Evolutionary conservation across 2,888 invertebrate species (phyloP), one percentile per base, ranked within the genome.

Genomic region (Dioctria linearis): DNA sequence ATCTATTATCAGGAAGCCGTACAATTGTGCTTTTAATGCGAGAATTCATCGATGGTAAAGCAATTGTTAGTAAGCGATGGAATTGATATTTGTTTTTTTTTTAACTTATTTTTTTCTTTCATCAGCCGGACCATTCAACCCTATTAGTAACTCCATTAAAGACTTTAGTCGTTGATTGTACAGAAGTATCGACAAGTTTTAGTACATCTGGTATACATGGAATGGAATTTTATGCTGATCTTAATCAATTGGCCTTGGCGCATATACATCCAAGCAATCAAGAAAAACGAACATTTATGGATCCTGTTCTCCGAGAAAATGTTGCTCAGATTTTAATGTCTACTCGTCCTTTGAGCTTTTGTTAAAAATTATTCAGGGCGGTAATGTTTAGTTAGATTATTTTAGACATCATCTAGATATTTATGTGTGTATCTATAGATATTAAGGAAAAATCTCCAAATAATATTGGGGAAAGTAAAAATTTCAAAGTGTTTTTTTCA

Each of bases 151-250:
- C 93, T 0, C 95, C 95, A 0, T 90, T 93, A n/a, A 91, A 91
- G 82, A 92, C 95, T 0, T 88, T 90, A 3, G 89, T 93, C 6
- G 91, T 96, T 63, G 93, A 93, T 82, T 94, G 94, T 84, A 93
- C 94, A 1, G 96, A 97, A 87, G 92, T 95, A 54, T 93, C 93
- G 67, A 91, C 93, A 8, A 92, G 93, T 83, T 94, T 95, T 84
- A 91, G 89, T 76, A 90, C 91, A 0, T 84, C 87, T 3, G 89
- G 88, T 11, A 85, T 88, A 9, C 80, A 86, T 0, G 89, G 88
- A 80, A 88, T 89, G 85, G 87, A 88, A 73, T 95, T 94, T 86
- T 94, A 92, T 85, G 93, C 95, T 0, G 95, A 95, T 86, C 89
- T 95, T 2, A 93, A 93, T 87, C 92, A 94, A 37, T 86, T 95